These are phyloP conservation scores for Lasioglossum marginatum DNA, from an alignment of 2,888 invertebrate species.

Conservation along the genomic window DNA sequence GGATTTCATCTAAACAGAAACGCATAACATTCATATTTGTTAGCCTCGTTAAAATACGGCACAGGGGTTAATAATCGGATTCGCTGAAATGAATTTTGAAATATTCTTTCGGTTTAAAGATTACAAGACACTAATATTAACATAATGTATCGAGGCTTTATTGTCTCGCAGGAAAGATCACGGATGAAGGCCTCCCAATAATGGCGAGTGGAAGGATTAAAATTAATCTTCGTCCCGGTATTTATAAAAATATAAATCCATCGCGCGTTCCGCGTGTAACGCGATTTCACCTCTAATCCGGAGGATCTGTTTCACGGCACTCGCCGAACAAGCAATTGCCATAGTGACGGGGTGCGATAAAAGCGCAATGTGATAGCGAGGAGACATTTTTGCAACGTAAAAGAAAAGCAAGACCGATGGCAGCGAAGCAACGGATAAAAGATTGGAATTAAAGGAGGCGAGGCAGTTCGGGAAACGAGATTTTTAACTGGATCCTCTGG, in stretches of 20 bases:
- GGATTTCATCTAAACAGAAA: too few relatives aligned
- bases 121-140: too few relatives aligned
- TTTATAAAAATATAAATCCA: neutral
- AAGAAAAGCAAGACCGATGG: neutral
- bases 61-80: too few relatives aligned
- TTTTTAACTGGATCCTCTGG: neutral
- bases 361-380: neutral
- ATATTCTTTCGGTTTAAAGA: too few relatives aligned
- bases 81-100: too few relatives aligned
- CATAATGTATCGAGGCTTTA: neutral
- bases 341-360: neutral
- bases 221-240: neutral
- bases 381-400: neutral
- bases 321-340: neutral
- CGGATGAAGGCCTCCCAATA: neutral
- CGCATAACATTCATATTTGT: too few relatives aligned
- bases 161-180: neutral
- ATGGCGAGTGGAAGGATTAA: neutral
- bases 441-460: conserved; percentile 5
- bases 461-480: neutral
- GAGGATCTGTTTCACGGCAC: neutral
- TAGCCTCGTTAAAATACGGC: too few relatives aligned
- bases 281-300: neutral
- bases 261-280: neutral
- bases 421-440: neutral